A percentile compares a stretch with the other conserved stretches of the same genome.
Conservation (phyloP, 2,888 invertebrate species). For the Nephrotoma guestfalica region DNA sequence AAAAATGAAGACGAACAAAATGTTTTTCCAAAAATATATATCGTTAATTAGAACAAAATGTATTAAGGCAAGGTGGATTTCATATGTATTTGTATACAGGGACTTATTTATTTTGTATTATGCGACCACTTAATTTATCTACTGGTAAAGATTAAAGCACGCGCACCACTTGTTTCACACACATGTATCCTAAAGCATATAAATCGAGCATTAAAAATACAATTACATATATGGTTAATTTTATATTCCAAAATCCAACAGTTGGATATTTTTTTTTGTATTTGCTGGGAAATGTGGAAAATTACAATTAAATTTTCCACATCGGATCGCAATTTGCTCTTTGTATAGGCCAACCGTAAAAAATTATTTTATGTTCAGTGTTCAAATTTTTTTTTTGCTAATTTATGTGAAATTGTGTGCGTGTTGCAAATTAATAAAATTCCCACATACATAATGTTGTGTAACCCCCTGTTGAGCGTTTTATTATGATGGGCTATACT, state of each 20-base stretch:
- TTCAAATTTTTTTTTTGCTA: not conserved
- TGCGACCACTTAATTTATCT: too few species aligned
- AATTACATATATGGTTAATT: not conserved
- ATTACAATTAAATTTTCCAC: not conserved
- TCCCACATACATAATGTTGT: not conserved
- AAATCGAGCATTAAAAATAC: too few species aligned
- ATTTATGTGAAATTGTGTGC: not conserved
- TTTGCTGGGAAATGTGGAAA: not conserved
- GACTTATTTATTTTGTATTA: too few species aligned
- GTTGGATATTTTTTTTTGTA: not conserved
- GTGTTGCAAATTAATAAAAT: not conserved
- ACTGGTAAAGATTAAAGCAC: too few species aligned
- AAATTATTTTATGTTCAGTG: not conserved
- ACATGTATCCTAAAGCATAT: not conserved
- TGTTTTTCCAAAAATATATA: not conserved
- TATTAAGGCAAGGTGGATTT: not conserved
- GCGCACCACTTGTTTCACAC: too few species aligned
- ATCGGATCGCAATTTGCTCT: not conserved
- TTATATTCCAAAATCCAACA: not conserved
- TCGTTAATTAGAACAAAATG: not conserved
- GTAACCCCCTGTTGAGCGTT: not conserved
- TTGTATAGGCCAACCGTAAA: not conserved
- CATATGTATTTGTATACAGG: not conserved
- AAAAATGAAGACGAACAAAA: not conserved
- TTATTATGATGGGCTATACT: not conserved